A percentile compares a stretch with the other conserved stretches of the same genome.
Evolutionary conservation across 2,888 invertebrate genomes (phyloP).

Genomic region (Malthinus seriepunctatus): DNA sequence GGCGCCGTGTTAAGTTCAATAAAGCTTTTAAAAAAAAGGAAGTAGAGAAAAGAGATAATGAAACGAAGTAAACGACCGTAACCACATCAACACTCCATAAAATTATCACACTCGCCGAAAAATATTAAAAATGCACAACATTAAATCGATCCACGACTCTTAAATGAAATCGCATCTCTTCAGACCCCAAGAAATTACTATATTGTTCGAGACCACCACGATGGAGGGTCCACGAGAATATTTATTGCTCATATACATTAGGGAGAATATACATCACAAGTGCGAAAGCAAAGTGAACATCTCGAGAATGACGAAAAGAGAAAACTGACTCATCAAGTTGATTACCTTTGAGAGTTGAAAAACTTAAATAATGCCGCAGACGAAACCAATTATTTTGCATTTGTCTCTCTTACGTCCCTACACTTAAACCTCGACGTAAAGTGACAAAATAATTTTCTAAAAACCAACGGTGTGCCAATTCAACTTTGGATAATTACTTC

Average conservation of each 20-base stretch:
- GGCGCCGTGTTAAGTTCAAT: constrained; percentile 38
- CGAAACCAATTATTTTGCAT: constrained; percentile 5
- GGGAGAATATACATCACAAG: constrained; percentile 48
- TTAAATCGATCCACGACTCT: constrained; percentile 50
- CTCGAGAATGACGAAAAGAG: constrained; percentile 32
- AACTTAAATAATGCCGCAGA: constrained; percentile 9
- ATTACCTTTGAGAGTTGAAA: constrained; percentile 25
- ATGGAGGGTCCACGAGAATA: constrained; percentile 38
- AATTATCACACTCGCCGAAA: constrained; percentile 35
- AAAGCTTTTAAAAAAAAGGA: constrained; percentile 29
- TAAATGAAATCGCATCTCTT: constrained; percentile 44
- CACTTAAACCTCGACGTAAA: too few relatives aligned
- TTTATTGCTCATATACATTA: constrained; percentile 52
- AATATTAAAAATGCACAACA: constrained; percentile 48
- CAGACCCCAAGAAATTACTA: constrained; percentile 28
- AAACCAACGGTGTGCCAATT: background rate
- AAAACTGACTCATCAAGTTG: constrained; percentile 23
- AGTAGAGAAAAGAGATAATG: constrained; percentile 35
- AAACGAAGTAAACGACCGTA: constrained; percentile 41
- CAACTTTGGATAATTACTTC: constrained; percentile 10
- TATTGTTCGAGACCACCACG: constrained; percentile 22
- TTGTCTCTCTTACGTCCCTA: background rate
- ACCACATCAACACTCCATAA: constrained; percentile 50
- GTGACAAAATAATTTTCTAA: constrained; percentile 3
- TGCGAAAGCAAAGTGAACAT: constrained; percentile 38